phyloP scores from a whole-genome alignment of 2,113 vertebrate species.

The Upupa epops region DNA sequence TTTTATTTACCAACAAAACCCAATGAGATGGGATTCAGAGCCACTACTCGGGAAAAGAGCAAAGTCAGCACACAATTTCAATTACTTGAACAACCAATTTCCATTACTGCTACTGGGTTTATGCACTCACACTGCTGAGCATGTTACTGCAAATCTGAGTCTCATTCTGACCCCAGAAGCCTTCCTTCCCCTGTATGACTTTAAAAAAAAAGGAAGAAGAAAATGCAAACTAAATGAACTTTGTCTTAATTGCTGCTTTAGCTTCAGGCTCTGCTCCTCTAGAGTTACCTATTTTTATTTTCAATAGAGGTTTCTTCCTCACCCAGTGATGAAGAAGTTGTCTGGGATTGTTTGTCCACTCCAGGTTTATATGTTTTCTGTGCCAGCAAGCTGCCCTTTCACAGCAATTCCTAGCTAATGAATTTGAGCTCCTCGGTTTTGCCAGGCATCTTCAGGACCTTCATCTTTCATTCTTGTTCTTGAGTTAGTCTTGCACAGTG shows the following conservation, averaged over 20 bases:
- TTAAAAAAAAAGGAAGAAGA: not conserved
- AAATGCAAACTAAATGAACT: not conserved
- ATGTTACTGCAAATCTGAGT: not conserved
- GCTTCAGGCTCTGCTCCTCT: not conserved
- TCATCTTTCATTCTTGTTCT: not conserved
- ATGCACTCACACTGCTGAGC: not conserved
- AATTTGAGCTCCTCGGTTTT: not conserved
- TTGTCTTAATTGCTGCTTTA: not conserved
- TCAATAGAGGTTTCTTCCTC: not conserved
- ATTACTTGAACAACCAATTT: constrained; percentile 4
- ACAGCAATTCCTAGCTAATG: not conserved
- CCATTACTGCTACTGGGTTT: constrained; percentile 17
- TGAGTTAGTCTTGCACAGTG: not conserved
- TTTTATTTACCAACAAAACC: not conserved
- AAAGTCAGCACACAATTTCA: constrained; percentile 16
- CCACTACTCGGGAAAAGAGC: not conserved
- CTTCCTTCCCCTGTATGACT: not conserved
- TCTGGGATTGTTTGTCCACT: not conserved
- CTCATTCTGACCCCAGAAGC: not conserved
- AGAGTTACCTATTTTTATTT: not conserved
- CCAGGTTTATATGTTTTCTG: not conserved
- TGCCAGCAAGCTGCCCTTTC: not conserved
- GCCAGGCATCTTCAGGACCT: not conserved
- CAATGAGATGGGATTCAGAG: not conserved
- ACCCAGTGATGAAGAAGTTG: not conserved